Evolutionary conservation across 1,140 invertebrate species (phyloP).

Genomic region (Cyphomyrmex costatus): DNA sequence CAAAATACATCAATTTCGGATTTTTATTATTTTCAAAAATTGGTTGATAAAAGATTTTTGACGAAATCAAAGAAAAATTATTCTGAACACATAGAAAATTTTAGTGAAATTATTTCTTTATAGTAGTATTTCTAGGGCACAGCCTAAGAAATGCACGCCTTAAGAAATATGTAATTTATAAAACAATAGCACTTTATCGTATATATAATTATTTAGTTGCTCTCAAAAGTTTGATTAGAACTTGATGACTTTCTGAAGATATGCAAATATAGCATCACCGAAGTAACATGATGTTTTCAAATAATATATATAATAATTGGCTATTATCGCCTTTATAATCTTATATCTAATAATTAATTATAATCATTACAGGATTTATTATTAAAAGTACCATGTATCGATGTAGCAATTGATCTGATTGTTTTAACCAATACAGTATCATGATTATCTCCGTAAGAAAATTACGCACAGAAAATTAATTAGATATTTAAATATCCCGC

Average conservation of each 20-base stretch:
- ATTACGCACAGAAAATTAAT: slow-evolving; percentile 24
- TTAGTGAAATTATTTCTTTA: neutral
- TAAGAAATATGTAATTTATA: slow-evolving; percentile 5
- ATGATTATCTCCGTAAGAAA: slow-evolving; percentile 9
- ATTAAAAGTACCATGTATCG: neutral
- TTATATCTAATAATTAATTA: slow-evolving; percentile 15
- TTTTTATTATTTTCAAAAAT: neutral
- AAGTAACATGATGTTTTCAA: neutral
- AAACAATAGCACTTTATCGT: neutral
- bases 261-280: neutral
- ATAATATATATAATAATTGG: neutral
- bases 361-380: neutral
- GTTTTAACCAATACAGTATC: neutral
- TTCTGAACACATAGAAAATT: neutral
- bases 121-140: neutral
- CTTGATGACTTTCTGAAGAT: neutral
- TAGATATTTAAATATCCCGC: neutral
- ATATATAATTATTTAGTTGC: slow-evolving; percentile 1
- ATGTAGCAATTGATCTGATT: slow-evolving; percentile 28
- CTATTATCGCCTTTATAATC: neutral
- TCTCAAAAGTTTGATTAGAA: slow-evolving; percentile 1
- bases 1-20: neutral
- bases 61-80: neutral
- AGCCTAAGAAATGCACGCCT: neutral
- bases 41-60: neutral